Evolutionary conservation across 2,797 vertebrate species (phyloP).

Genomic region (Molothrus aeneus): DNA sequence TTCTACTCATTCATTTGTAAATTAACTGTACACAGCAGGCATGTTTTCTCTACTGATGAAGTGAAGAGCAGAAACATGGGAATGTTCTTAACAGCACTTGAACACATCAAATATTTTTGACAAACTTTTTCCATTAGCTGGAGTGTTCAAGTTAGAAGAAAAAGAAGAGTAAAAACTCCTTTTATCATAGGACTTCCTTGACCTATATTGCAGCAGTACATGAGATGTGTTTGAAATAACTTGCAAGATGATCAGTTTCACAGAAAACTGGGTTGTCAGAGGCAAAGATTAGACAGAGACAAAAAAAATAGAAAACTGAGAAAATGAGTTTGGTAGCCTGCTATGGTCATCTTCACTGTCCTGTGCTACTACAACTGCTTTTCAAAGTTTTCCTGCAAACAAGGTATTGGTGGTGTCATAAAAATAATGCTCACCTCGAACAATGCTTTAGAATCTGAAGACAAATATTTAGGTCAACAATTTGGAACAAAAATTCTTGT

Average conservation of each 20-base stretch:
- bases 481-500: not conserved
- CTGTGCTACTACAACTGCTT: not conserved
- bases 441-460: not conserved
- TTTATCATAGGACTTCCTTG: not conserved
- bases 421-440: not conserved
- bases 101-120: not conserved
- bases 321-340: not conserved
- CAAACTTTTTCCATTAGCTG: not conserved
- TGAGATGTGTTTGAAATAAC: not conserved
- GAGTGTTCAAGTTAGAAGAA: not conserved
- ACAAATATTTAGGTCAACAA: not conserved
- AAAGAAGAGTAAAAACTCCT: not conserved
- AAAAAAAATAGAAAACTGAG: not conserved
- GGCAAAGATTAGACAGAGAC: not conserved
- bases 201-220: not conserved
- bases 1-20: not conserved
- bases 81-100: not conserved
- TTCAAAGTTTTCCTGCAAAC: not conserved
- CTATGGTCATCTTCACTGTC: not conserved
- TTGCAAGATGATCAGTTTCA: not conserved
- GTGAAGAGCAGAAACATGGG: not conserved
- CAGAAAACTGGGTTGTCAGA: constrained; percentile 9
- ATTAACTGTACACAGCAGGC: not conserved
- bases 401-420: not conserved
- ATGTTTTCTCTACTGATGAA: not conserved